Conservation (phyloP, 2,888 invertebrate species). For the Pyrrhosoma nymphula region DNA sequence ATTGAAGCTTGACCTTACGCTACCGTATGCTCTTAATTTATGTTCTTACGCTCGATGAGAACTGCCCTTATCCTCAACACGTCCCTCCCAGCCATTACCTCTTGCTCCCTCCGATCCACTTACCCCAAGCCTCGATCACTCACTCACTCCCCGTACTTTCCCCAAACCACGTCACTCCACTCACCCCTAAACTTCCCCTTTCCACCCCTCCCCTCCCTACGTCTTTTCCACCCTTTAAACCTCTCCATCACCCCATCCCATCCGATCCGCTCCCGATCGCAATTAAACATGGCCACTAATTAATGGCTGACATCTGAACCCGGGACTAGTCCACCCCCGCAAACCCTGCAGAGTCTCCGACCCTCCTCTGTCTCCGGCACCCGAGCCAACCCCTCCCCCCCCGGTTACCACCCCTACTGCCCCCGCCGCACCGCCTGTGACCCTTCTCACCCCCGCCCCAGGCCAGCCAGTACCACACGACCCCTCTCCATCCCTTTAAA, state of each 20-base stretch:
- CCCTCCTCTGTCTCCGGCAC: background rate
- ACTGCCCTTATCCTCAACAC: too few relatives aligned
- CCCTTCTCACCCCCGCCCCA: background rate
- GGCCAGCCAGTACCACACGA: background rate
- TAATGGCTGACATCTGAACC: conserved; percentile 65
- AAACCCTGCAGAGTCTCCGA: background rate
- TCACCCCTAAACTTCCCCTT: background rate
- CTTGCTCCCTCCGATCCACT: background rate
- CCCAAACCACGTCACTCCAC: too few relatives aligned
- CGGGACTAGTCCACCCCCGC: conserved; percentile 24
- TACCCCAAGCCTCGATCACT: background rate
- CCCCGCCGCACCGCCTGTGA: background rate
- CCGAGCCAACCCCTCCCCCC: background rate
- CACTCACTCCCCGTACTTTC: too few relatives aligned
- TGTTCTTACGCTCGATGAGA: too few relatives aligned
- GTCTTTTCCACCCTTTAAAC: conserved; percentile 34
- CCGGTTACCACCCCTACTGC: background rate
- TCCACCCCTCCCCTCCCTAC: background rate
- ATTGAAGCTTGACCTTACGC: too few relatives aligned
- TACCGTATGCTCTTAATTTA: too few relatives aligned
- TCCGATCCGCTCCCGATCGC: conserved; percentile 42
- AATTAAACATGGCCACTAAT: conserved; percentile 67
- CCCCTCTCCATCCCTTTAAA: background rate
- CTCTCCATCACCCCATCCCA: conserved; percentile 47
- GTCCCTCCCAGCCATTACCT: background rate